Conservation (phyloP, 2,113 vertebrate genomes). For the Crypturellus undulatus region DNA sequence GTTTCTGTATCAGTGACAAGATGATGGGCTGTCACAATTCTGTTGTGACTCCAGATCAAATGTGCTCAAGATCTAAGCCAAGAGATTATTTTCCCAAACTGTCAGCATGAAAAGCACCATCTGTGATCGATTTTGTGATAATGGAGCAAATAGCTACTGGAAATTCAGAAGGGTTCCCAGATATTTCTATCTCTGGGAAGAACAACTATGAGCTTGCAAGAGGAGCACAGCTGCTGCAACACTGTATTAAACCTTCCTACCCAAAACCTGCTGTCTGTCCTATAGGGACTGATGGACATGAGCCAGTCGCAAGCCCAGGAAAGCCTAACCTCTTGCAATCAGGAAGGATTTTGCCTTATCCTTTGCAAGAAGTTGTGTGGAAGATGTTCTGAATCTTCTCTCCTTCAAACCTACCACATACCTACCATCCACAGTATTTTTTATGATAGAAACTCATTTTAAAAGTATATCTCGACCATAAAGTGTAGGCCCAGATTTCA, state of each 20-base stretch:
- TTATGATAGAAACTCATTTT: neutral
- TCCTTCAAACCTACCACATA: neutral
- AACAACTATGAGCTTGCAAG: neutral
- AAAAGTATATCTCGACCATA: neutral
- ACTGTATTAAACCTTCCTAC: neutral
- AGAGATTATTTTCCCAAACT: constrained; percentile 44
- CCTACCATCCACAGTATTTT: neutral
- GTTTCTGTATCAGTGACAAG: constrained; percentile 7
- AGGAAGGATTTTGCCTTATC: neutral
- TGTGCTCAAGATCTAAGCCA: constrained; percentile 6
- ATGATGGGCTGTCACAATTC: neutral
- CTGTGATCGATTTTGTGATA: constrained; percentile 40
- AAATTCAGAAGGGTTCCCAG: constrained; percentile 35
- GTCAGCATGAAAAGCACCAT: constrained; percentile 31
- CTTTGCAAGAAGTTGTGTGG: neutral
- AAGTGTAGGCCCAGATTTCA: neutral
- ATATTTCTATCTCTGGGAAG: neutral
- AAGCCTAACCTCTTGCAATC: neutral
- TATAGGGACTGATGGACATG: neutral
- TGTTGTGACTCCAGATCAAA: constrained; percentile 34
- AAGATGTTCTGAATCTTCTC: neutral
- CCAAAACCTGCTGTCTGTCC: neutral
- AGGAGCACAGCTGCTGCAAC: neutral
- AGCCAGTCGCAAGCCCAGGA: neutral
- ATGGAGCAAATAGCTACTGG: constrained; percentile 39